A percentile compares a stretch with the other conserved stretches of the same genome.
phyloP scores from a whole-genome alignment of 2,888 invertebrate genomes.

The Phorcus lineatus region DNA sequence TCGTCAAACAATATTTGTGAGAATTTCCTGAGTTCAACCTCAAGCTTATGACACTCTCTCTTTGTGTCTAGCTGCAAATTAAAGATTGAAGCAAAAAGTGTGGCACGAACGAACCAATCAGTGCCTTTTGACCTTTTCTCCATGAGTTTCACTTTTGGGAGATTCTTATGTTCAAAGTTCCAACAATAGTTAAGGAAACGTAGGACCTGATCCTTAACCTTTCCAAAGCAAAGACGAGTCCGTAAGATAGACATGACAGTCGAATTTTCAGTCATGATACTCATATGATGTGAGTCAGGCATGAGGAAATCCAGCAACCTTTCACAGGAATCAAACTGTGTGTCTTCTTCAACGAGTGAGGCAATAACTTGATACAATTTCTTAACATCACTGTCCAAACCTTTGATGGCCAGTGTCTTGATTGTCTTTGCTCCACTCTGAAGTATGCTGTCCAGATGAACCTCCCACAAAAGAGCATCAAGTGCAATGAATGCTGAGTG shows the following conservation, averaged over 20 bases:
- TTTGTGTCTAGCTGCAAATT: slow-evolving; percentile 8
- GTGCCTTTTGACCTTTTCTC: slow-evolving; percentile 39
- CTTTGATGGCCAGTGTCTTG: background rate
- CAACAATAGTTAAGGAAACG: background rate
- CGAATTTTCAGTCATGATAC: slow-evolving; percentile 27
- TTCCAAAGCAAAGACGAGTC: background rate
- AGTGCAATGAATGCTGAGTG: background rate
- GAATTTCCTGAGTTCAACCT: background rate
- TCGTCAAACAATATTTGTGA: background rate
- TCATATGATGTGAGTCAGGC: slow-evolving; percentile 36
- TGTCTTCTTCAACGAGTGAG: background rate
- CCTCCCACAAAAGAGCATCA: background rate
- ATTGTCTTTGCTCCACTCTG: background rate
- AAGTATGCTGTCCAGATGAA: background rate
- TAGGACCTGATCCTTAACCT: background rate
- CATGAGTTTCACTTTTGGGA: background rate
- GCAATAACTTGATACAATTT: background rate
- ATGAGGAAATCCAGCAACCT: slow-evolving; percentile 39
- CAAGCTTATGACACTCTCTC: slow-evolving; percentile 1
- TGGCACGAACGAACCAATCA: slow-evolving; percentile 36
- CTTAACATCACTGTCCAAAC: background rate
- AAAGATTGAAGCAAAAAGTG: slow-evolving; percentile 35
- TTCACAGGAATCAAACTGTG: slow-evolving; percentile 28
- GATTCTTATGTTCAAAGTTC: background rate
- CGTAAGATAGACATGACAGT: background rate